Evolutionary conservation across 1,140 invertebrate species (phyloP).

Genomic region (Drosophila funebris): DNA sequence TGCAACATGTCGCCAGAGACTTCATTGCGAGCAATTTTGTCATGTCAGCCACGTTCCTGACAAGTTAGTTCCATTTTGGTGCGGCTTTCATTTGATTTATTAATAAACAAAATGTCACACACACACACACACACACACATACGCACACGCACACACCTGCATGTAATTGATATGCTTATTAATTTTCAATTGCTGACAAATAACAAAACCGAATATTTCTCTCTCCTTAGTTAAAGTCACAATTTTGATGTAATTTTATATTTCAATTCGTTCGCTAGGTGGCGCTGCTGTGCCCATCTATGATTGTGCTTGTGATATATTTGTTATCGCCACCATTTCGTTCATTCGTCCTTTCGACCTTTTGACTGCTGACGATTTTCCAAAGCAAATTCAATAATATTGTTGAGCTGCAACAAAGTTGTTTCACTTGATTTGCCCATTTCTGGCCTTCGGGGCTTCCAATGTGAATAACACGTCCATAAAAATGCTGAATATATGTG

Average conservation of each 20-base stretch:
- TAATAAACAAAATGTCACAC: slow-evolving; percentile 63
- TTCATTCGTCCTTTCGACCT: not conserved
- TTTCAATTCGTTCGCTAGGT: slow-evolving; percentile 4
- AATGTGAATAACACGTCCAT: slow-evolving; percentile 4
- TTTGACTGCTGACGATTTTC: not conserved
- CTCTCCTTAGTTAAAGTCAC: slow-evolving; percentile 3
- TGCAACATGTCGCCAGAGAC: slow-evolving; percentile 48
- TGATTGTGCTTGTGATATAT: not conserved
- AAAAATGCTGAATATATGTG: slow-evolving; percentile 12
- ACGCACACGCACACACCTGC: not conserved
- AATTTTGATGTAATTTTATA: not conserved
- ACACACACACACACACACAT: slow-evolving; percentile 8
- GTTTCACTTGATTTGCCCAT: slow-evolving; percentile 21
- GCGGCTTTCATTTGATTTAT: slow-evolving; percentile 65
- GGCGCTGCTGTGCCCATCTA: not conserved
- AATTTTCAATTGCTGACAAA: slow-evolving; percentile 41
- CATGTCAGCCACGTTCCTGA: slow-evolving; percentile 60
- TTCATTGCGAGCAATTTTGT: slow-evolving; percentile 52
- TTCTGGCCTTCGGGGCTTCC: not conserved
- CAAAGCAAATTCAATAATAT: slow-evolving; percentile 6
- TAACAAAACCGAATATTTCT: not conserved
- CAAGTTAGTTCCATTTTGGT: slow-evolving; percentile 66
- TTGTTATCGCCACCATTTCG: too few species aligned
- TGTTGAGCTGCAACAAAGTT: slow-evolving; percentile 23
- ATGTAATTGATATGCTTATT: slow-evolving; percentile 68